Conservation (phyloP, 2,113 vertebrate genomes). For the Salminus brasiliensis region DNA sequence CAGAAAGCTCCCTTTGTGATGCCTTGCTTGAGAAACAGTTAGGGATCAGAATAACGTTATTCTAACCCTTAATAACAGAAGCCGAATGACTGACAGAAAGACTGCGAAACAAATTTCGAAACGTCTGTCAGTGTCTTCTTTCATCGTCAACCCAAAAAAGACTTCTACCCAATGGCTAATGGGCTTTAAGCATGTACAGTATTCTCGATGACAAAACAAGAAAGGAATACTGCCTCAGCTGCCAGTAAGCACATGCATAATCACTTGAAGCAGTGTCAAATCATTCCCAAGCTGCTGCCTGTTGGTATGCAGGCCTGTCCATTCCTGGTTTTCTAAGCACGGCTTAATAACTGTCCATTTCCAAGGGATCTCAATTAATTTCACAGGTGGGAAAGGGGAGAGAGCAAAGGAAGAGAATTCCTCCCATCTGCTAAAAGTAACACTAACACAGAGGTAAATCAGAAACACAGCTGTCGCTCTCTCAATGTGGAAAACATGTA, state of each 20-base stretch:
- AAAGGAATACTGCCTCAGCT: constrained; percentile 14
- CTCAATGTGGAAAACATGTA: constrained; percentile 47
- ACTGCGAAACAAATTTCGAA: constrained; percentile 12
- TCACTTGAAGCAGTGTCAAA: constrained; percentile 26
- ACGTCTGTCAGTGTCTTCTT: constrained; percentile 6
- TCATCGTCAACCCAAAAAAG: not conserved
- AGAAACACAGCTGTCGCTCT: constrained; percentile 70
- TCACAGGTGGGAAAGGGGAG: constrained; percentile 62
- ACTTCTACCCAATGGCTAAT: not conserved
- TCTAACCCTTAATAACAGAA: constrained; percentile 24
- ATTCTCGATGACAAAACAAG: constrained; percentile 26
- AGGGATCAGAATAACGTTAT: constrained; percentile 51
- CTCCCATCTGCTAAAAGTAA: constrained; percentile 66
- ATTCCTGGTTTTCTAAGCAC: constrained; percentile 13
- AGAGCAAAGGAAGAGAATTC: constrained; percentile 52
- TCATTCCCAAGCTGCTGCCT: constrained; percentile 26
- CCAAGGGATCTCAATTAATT: constrained; percentile 69
- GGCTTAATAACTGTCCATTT: constrained; percentile 47
- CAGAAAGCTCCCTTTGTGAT: constrained; percentile 35
- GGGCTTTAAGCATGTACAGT: constrained; percentile 1
- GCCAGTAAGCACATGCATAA: constrained; percentile 18
- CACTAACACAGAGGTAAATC: constrained; percentile 56
- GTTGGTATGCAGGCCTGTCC: constrained; percentile 12
- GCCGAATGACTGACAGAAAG: constrained; percentile 25
- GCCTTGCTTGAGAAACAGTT: constrained; percentile 37